Conservation (phyloP, 92 coral and sea anemone genomes). For the Epizoanthus illoricatus region DNA sequence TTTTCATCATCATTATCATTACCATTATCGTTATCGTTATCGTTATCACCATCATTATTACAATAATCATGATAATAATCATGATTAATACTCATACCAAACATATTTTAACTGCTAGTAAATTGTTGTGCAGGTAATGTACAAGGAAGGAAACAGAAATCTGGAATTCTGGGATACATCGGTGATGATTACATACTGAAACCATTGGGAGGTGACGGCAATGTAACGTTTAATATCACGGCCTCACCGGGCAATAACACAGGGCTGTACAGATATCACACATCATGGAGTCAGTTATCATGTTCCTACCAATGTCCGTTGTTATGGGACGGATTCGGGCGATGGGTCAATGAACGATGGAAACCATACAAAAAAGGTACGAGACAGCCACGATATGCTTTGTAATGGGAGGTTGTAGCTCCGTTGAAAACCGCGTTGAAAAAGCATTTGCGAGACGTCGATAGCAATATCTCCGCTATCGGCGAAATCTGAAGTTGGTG, state of each 20-base stretch:
- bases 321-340: conserved; percentile 76
- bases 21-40: no score
- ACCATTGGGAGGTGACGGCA: conserved; percentile 41
- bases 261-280: conserved; percentile 3
- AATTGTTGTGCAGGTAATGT: conserved; percentile 46
- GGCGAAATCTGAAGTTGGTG: no score
- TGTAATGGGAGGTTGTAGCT: neutral
- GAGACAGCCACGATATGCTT: neutral
- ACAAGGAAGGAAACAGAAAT: conserved; percentile 64
- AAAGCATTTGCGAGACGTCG: no score
- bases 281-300: neutral
- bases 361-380: conserved; percentile 51
- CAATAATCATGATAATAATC: no score
- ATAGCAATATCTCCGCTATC: no score
- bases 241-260: conserved; percentile 1
- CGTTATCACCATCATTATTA: no score
- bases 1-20: no score
- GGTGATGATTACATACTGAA: conserved; percentile 62
- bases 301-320: conserved; percentile 50
- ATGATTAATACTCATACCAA: no score
- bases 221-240: conserved; percentile 13
- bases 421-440: no score
- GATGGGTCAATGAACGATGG: conserved; percentile 69
- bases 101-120: no score
- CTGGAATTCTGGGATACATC: conserved; percentile 66